Evolutionary conservation across 2,113 vertebrate genomes (phyloP).

Genomic region (Triplophysa tibetana): DNA sequence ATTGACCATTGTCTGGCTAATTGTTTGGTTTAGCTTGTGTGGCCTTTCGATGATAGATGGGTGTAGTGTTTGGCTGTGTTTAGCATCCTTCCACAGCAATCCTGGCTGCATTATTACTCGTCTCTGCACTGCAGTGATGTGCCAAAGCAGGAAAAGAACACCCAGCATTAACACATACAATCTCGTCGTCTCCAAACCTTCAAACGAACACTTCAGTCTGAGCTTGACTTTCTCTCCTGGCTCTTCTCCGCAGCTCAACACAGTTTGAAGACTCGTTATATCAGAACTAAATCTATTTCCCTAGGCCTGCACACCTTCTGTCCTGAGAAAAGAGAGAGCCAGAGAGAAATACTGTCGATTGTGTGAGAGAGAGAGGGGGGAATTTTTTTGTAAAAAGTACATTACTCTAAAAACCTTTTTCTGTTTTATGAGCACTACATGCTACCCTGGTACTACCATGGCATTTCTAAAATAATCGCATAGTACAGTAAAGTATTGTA

Average conservation of each 20-base stretch:
- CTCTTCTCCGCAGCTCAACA: conserved; percentile 38
- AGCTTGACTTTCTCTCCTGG: conserved; percentile 34
- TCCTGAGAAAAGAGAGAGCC: conserved; percentile 37
- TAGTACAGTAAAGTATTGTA: no score
- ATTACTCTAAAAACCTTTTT: no score
- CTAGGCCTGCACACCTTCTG: conserved; percentile 23
- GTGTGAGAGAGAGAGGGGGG: not conserved
- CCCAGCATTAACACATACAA: conserved; percentile 53
- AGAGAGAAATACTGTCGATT: not conserved
- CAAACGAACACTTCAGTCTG: conserved; percentile 47
- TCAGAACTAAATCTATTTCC: conserved; percentile 48
- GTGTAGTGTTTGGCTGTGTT: conserved; percentile 15
- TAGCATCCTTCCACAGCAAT: conserved; percentile 4
- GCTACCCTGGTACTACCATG: no score
- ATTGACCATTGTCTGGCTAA: no score
- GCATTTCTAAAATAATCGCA: no score
- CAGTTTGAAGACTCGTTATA: conserved; percentile 54
- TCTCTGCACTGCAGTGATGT: conserved; percentile 15
- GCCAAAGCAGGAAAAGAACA: conserved; percentile 48
- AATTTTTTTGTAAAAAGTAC: no score
- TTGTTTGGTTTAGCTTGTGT: not conserved
- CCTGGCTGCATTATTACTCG: conserved; percentile 61
- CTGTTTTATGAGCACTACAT: no score
- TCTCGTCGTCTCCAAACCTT: conserved; percentile 45
- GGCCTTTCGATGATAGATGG: not conserved